Evolutionary conservation across 2,888 invertebrate species (phyloP).

Genomic region (Apomyelois bistriatella): DNA sequence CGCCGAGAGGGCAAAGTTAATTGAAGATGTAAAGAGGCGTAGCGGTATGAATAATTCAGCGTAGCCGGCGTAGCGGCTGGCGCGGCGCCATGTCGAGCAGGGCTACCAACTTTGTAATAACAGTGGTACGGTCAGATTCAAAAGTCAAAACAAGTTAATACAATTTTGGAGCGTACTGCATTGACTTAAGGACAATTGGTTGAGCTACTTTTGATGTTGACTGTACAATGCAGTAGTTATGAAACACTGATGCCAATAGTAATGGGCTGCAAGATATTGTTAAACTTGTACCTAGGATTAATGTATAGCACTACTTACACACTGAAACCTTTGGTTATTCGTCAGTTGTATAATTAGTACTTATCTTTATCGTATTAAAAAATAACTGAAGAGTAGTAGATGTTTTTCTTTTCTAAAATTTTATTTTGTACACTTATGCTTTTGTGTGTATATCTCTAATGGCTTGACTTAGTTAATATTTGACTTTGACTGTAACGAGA

Average conservation of each 20-base stretch:
- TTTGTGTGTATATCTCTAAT: too few species aligned
- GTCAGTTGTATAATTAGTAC: too few species aligned
- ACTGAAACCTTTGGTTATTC: too few species aligned
- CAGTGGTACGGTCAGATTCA: neutral
- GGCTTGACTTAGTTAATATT: too few species aligned
- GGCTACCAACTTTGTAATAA: neutral
- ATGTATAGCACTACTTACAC: too few species aligned
- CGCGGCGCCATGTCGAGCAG: constrained; percentile 13
- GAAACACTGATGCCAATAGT: neutral
- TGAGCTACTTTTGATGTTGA: neutral
- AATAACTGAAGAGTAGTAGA: too few species aligned
- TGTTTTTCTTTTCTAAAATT: too few species aligned
- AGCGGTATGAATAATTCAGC: constrained; percentile 38
- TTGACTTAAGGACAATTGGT: neutral
- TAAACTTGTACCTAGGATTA: neutral
- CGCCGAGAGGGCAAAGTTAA: constrained; percentile 24
- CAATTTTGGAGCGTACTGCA: neutral
- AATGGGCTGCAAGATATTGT: neutral
- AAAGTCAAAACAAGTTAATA: neutral
- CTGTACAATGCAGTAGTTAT: neutral
- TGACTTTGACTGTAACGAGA: too few species aligned
- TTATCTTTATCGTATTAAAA: too few species aligned
- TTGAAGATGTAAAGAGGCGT: constrained; percentile 39
- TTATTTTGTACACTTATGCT: too few species aligned
- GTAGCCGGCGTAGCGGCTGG: constrained; percentile 23